Base-by-base conservation (phyloP, 2,797 vertebrate species). In the Myotis daubentonii region DNA sequence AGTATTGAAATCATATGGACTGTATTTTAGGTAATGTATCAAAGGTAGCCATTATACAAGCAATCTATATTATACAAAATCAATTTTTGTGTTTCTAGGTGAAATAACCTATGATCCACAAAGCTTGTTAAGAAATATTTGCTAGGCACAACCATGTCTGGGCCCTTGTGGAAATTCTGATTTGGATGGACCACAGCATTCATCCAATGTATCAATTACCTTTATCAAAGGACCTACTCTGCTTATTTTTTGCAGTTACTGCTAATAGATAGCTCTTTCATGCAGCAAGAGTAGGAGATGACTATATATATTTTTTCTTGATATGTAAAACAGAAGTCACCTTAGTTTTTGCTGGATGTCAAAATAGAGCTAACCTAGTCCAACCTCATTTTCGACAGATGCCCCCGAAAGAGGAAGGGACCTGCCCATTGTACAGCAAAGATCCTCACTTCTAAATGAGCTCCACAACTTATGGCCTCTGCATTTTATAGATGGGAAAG, bases 111-210 rank as follows among this genome's bases (percentile, higher is more conserved):
- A 90, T 44, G 44, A 68, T 87, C 17, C 62, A 33, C 36, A 80
- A 83, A 81, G 19, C 10, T 22, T 68, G 68, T 57, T 93, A 83
- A 85, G 41, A 89, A 86, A 82, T 86, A 94, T 44, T 89, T 85
- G 53, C 87, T 85, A 89, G 44, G 33, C 36, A 87, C 51, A 87
- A 80, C 30, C 38, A 71, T 66, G 51, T 41, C 62, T 47, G 38
- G 36, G 23, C 5, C 44, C 79, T 94, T 65, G 55, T 33, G 76
- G 91, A 93, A 94, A 71, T 86, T 60, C 72, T 71, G 44, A 80
- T 85, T 94, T 93, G 57, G 57, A 60, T 65, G 25, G 60, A 80
- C 10, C 47, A 70, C 16, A 47, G n/a, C 33, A 17, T 19, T 94
- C 36, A 66, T 88, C 44, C 49, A 91, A 36, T 20, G 4, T 62